Evolutionary conservation across 2,888 invertebrate species (phyloP), one percentile per base, ranked within the genome.

Genomic region (Zaprionus obscuricornis): DNA sequence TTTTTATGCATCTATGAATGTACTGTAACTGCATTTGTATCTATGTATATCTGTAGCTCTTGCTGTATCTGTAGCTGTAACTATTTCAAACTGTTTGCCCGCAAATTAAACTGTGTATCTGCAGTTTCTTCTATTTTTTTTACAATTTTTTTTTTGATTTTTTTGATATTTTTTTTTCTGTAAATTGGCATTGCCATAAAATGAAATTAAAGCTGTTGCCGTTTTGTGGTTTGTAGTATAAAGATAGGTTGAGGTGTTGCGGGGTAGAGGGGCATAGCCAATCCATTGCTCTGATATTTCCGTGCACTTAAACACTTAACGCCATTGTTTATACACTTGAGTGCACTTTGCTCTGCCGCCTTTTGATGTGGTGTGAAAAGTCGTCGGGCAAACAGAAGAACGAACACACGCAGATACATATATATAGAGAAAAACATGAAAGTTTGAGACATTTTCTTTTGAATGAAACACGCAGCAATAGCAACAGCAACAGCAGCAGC

Each of bases 341-440:
- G 83, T 86, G 76, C 83, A 77, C 74, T 77, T n/a, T 65, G 81
- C 55, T 60, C 60, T 66, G 66, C 65, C 75, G 78, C 66, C 81
- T 83, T 79, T 83, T 81, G 69, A 85, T 82, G 85, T 83, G 86
- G 76, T 83, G 85, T 83, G 85, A 85, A 86, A 82, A 74, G 75
- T 82, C 68, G 75, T 59, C 50, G 59, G 45, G 66, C 57, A 67
- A 59, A 74, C 54, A 65, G 24, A 37, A 11, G 52, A 46, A 59
- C 64, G 60, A 46, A 51, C 58, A 60, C 56, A 45, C 36, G 27
- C 43, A 55, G 36, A 51, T 18, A 26, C 16, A 11, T 6, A 27
- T 4, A 36, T 27, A 36, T 6, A 64, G 40, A 33, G 22, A 36
- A 29, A 49, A 29, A 22, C 39, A 37, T 14, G 37, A 33, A 70